These are phyloP conservation scores for Oreonectes daqikongensis DNA, from an alignment of 2,797 vertebrate species.

Conservation along the genomic window DNA sequence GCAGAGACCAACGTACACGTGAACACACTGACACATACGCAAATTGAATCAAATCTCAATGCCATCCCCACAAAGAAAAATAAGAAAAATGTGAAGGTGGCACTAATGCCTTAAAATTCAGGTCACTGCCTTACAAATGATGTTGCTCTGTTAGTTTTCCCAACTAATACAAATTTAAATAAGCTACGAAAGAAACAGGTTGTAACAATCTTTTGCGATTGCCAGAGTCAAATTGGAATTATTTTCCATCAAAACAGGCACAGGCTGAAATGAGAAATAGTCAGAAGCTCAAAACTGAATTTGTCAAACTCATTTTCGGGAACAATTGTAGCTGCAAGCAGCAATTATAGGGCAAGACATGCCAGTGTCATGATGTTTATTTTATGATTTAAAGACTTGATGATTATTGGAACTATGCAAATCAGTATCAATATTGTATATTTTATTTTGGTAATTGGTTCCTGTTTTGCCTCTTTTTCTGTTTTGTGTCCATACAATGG, in stretches of 20 bases:
- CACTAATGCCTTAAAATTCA: neutral
- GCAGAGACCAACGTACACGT: conserved; percentile 1
- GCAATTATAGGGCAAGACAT: neutral
- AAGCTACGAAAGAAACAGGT: neutral
- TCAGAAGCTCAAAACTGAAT: conserved; percentile 3
- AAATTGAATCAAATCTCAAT: neutral
- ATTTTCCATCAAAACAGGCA: neutral
- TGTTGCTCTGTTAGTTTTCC: neutral
- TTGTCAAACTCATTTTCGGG: neutral
- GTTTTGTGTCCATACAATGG: no score
- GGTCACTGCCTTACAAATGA: conserved; percentile 8
- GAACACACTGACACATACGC: neutral
- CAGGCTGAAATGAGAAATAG: neutral
- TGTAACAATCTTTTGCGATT: neutral
- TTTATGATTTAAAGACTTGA: neutral
- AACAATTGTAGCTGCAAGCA: conserved; percentile 3
- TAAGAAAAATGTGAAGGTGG: neutral
- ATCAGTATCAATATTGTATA: neutral
- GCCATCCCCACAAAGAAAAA: neutral
- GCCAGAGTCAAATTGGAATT: neutral
- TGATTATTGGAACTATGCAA: neutral
- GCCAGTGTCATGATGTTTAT: neutral
- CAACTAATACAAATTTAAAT: neutral
- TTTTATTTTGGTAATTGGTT: no score
- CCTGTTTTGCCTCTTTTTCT: no score